Evolutionary conservation across 1,140 invertebrate genomes (phyloP).

Genomic region (Daktulosphaira vitifoliae): DNA sequence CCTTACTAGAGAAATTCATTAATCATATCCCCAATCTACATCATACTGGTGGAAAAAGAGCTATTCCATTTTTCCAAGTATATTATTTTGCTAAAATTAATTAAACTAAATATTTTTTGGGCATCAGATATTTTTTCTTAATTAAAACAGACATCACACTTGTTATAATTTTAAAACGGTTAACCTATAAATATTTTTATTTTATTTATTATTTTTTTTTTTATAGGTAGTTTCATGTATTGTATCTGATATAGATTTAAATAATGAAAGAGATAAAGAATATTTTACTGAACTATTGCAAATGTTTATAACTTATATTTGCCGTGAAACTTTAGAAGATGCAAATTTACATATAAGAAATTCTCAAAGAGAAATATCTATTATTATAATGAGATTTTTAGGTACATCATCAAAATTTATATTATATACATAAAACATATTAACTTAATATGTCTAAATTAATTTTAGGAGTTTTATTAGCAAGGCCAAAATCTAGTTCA

Average conservation of each 20-base stretch:
- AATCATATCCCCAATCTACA: constrained; percentile 54
- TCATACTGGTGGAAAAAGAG: constrained; percentile 63
- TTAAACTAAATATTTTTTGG: neutral
- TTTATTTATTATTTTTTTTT: neutral
- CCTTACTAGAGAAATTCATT: constrained; percentile 55
- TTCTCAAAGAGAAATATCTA: constrained; percentile 21
- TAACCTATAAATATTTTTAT: too few species aligned
- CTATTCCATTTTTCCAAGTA: constrained; percentile 85
- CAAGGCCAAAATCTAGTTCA: constrained; percentile 30
- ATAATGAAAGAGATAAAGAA: constrained; percentile 15
- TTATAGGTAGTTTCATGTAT: constrained; percentile 14
- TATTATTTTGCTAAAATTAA: constrained; percentile 1
- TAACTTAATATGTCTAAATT: too few species aligned
- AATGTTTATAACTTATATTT: constrained; percentile 18
- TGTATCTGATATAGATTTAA: constrained; percentile 14
- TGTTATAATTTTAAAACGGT: too few species aligned
- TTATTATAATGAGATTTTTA: constrained; percentile 29
- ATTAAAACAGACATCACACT: too few species aligned
- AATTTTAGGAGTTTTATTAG: constrained; percentile 22
- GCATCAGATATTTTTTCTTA: too few species aligned
- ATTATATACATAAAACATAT: too few species aligned
- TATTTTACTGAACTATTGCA: constrained; percentile 17
- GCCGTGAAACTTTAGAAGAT: constrained; percentile 3
- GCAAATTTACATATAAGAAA: constrained; percentile 26
- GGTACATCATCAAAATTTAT: neutral